Evolutionary conservation across 2,888 invertebrate genomes (phyloP).

Genomic region (Habroteleia sp.): DNA sequence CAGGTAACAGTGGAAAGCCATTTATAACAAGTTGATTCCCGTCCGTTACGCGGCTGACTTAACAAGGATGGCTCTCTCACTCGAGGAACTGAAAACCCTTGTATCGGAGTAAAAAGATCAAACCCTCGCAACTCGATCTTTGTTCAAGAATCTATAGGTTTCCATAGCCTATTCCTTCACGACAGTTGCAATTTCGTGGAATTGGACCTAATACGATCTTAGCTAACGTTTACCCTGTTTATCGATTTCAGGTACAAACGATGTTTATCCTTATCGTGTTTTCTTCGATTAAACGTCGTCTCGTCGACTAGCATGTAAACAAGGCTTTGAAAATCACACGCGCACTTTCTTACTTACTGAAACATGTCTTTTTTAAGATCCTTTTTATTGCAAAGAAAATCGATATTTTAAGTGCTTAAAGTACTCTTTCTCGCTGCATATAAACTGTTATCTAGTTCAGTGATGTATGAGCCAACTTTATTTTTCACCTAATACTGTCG

Average conservation of each 20-base stretch:
- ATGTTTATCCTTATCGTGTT: slow-evolving; percentile 60
- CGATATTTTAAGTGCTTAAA: slow-evolving; percentile 65
- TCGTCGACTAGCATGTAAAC: slow-evolving; percentile 37
- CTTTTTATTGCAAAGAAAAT: slow-evolving; percentile 54
- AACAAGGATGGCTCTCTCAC: slow-evolving; percentile 48
- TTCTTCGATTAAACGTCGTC: slow-evolving; percentile 54
- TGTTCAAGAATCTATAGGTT: slow-evolving; percentile 67
- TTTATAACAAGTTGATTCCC: slow-evolving; percentile 48
- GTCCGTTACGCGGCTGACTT: slow-evolving; percentile 45
- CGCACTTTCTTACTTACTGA: slow-evolving; percentile 35
- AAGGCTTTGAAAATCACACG: slow-evolving; percentile 41
- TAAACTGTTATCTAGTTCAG: slow-evolving; percentile 65
- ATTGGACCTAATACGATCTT: slow-evolving; percentile 51
- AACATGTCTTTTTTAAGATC: slow-evolving; percentile 20
- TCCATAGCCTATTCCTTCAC: slow-evolving; percentile 69
- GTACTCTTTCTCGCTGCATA: slow-evolving; percentile 62
- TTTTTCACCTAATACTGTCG: slow-evolving; percentile 65
- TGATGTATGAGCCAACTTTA: slow-evolving; percentile 65
- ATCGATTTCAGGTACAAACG: slow-evolving; percentile 54
- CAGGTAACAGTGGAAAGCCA: slow-evolving; percentile 18
- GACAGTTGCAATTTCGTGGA: slow-evolving; percentile 47
- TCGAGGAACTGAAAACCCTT: slow-evolving; percentile 68
- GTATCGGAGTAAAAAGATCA: slow-evolving; percentile 68
- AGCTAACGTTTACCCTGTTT: slow-evolving; percentile 50
- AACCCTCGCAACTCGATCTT: slow-evolving; percentile 68